phyloP scores from a whole-genome alignment of 2,888 invertebrate genomes.

The Apeira syringaria region DNA sequence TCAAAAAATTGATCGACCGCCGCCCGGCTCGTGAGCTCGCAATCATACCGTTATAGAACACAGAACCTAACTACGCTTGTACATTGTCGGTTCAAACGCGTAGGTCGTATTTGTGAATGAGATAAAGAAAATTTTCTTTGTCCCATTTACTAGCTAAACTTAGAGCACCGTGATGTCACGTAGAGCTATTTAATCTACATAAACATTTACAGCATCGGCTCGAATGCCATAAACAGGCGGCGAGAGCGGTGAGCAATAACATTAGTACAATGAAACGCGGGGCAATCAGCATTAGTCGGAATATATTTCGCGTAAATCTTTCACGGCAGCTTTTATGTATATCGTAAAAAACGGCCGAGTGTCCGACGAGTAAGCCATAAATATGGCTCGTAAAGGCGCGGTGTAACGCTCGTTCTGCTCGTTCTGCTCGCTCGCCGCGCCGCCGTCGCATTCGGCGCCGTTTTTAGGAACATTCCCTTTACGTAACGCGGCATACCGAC shows the following conservation, averaged over 20 bases:
- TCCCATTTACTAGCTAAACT: too few species aligned
- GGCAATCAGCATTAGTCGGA: slow-evolving; percentile 76
- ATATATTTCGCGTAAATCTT: slow-evolving; percentile 81
- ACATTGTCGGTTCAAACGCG: neutral
- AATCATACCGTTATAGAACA: slow-evolving; percentile 20
- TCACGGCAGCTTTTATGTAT: slow-evolving; percentile 80
- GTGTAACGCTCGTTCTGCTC: slow-evolving; percentile 23
- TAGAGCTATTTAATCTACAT: slow-evolving; percentile 41
- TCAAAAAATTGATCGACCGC: slow-evolving; percentile 76
- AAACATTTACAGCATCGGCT: slow-evolving; percentile 33
- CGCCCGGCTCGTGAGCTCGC: slow-evolving; percentile 30
- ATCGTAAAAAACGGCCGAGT: slow-evolving; percentile 79
- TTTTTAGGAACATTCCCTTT: neutral
- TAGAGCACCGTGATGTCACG: slow-evolving; percentile 2
- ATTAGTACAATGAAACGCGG: slow-evolving; percentile 55
- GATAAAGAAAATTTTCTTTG: neutral
- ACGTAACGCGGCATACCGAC: slow-evolving; percentile 4
- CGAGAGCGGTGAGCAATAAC: slow-evolving; percentile 44
- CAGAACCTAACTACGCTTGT: slow-evolving; percentile 9
- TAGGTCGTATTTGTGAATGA: neutral
- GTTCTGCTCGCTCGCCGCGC: slow-evolving; percentile 1
- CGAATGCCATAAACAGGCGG: slow-evolving; percentile 26
- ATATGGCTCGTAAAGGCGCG: slow-evolving; percentile 69
- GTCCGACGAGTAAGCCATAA: slow-evolving; percentile 73
- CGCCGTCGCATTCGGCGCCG: slow-evolving; percentile 4